Conservation (phyloP, 1,140 invertebrate genomes). For the Neocloeon triangulifer region DNA sequence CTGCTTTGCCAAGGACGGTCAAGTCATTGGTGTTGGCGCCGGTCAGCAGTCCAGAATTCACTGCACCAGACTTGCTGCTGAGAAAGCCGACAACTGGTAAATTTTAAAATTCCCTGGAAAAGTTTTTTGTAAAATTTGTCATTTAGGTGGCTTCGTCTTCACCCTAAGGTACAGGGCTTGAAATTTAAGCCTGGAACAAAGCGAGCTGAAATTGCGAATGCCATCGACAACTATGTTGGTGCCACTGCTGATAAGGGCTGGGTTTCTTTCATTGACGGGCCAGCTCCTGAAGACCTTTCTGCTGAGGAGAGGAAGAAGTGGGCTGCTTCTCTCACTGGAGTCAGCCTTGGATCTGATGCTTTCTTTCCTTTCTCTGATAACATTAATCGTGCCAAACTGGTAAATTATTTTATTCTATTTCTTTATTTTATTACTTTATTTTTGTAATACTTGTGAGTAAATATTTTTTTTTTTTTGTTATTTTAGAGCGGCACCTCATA, state of each 20-base stretch:
- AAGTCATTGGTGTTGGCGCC: constrained; percentile 92
- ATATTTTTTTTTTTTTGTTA: constrained; percentile 14
- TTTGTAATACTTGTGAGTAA: not conserved
- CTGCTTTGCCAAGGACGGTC: constrained; percentile 73
- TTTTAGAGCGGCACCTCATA: constrained; percentile 81
- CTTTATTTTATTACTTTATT: not conserved
- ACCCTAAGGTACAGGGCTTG: constrained; percentile 67
- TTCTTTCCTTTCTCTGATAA: constrained; percentile 98
- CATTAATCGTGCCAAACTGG: constrained; percentile 78
- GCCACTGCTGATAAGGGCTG: constrained; percentile 58
- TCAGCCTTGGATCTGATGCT: constrained; percentile 88
- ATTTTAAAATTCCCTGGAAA: too few species aligned
- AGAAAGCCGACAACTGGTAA: constrained; percentile 92
- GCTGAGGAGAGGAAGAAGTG: constrained; percentile 52
- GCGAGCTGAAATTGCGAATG: constrained; percentile 83
- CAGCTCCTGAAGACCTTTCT: constrained; percentile 38
- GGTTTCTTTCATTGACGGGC: too few species aligned
- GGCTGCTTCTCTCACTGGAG: constrained; percentile 56
- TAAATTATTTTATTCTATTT: constrained; percentile 18
- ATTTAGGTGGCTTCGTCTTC: constrained; percentile 72
- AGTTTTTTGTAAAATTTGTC: constrained; percentile 1
- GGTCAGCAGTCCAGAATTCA: constrained; percentile 96
- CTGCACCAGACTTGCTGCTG: constrained; percentile 87
- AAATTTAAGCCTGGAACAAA: constrained; percentile 77
- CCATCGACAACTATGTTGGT: constrained; percentile 87